These are phyloP conservation scores for Scalopus aquaticus DNA, from an alignment of 2,113 vertebrate genomes.

Conservation along the genomic window DNA sequence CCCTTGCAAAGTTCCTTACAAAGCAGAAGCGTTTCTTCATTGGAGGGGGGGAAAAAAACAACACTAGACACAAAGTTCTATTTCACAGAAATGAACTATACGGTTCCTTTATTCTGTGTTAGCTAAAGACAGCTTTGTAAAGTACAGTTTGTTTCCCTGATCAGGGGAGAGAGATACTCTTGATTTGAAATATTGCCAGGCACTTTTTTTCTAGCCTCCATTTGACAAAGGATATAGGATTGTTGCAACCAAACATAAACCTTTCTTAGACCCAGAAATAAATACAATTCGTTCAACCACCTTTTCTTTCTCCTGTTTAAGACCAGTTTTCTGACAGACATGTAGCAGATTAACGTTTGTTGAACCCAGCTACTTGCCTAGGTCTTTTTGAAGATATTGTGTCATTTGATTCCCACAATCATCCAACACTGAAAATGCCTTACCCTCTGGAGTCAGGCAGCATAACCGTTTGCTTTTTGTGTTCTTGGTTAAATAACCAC, in stretches of 20 bases:
- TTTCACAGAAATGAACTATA: not conserved
- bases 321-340: not conserved
- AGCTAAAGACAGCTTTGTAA: not conserved
- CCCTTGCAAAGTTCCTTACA: not conserved
- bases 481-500: not conserved
- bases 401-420: not conserved
- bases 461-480: not conserved
- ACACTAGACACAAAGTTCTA: not conserved
- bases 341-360: not conserved
- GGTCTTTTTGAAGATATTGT: conserved; percentile 9
- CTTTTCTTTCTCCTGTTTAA: not conserved
- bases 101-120: not conserved
- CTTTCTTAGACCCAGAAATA: conserved; percentile 32
- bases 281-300: not conserved
- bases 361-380: conserved; percentile 1
- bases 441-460: not conserved
- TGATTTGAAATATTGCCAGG: not conserved
- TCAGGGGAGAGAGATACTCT: not conserved
- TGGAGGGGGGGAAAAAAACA: not conserved
- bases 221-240: not conserved
- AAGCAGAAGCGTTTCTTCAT: not conserved
- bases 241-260: not conserved
- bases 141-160: not conserved
- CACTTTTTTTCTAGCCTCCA: not conserved
- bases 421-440: not conserved